Evolutionary conservation across 2,113 vertebrate genomes (phyloP), one percentile per base, ranked within the genome.

Genomic region (Strix aluco): DNA sequence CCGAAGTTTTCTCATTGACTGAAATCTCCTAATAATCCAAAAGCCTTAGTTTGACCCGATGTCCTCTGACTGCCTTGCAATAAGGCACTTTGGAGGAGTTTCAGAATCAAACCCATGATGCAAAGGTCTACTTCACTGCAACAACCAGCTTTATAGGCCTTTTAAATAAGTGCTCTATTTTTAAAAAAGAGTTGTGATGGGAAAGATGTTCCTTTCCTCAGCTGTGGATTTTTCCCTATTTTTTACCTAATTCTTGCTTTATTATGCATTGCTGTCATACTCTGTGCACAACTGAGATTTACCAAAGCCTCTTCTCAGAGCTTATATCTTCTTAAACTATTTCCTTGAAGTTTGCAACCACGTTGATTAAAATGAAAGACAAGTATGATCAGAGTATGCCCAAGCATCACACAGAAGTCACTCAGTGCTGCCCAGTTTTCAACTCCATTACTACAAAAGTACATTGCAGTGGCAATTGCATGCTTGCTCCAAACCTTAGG

Each of bases 401-500:
- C 71, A 40, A 38, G 57, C 42, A 51, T 3, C 40, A 47, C 74
- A 34, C 5, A 36, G 52, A 71, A 92, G 55, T 61, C 51, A 62
- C 46, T 81, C 21, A 8, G 42, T 25, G 74, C 88, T 88, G 71
- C 67, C 81, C 86, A 38, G 51, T 86, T 97, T 91, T 67, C 90
- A 70, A 22, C 38, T 59, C 70, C 63, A 16, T 49, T 92, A n/a
- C 70, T 77, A 86, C 77, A 63, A 18, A 93, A 90, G 46, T 58
- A 26, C 47, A n/a, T 55, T n/a, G 40, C 67, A 65, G 70, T 46
- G 55, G 74, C 10, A 27, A 58, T 3, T 78, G 71, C 69, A 65
- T 1, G 1, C 62, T 72, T 80, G 86, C 63, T 88, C 54, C 69
- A 91, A 96, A 95, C 91, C 92, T 83, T 63, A 82, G 74, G 97